Evolutionary conservation across 2,888 invertebrate genomes (phyloP).

Genomic region (Aphelenchoides bicaudatus): DNA sequence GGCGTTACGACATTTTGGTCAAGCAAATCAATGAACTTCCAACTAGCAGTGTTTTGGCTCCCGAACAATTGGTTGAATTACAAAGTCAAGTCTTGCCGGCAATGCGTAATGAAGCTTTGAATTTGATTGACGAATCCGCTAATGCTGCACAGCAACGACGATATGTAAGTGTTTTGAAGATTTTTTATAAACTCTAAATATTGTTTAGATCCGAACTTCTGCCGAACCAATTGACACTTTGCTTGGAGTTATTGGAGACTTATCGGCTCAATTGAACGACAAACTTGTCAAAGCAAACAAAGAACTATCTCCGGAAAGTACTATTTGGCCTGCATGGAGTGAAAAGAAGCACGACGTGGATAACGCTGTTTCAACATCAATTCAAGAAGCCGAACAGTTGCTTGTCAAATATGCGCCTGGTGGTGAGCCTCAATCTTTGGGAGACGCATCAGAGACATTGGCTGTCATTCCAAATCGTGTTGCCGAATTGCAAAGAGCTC

Average conservation of each 20-base stretch:
- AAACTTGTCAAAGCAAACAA: conserved; percentile 2
- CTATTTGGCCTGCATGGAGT: not conserved
- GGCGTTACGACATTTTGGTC: conserved; percentile 5
- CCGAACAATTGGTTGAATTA: not conserved
- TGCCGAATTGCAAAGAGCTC: not conserved
- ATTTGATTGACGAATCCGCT: not conserved
- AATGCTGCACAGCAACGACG: not conserved
- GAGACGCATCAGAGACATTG: not conserved
- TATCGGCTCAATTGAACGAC: conserved; percentile 1
- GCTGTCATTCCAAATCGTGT: not conserved
- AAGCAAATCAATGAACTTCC: conserved; percentile 6
- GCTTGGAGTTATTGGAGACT: conserved; percentile 1
- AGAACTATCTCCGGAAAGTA: not conserved
- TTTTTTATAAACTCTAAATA: too few relatives aligned
- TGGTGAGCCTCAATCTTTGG: conserved; percentile 3
- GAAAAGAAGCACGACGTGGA: not conserved
- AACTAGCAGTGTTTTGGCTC: not conserved
- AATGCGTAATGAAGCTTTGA: not conserved
- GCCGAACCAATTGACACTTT: not conserved
- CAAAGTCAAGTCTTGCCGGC: not conserved
- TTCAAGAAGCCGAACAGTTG: not conserved
- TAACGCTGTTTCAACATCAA: not conserved
- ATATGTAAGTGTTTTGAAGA: too few relatives aligned
- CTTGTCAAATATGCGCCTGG: conserved; percentile 11
- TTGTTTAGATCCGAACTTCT: too few relatives aligned